A percentile compares a stretch with the other conserved stretches of the same genome.
These are phyloP conservation scores for Muscidifurax raptorellus DNA, from an alignment of 1,140 invertebrate species.

Conservation along the genomic window DNA sequence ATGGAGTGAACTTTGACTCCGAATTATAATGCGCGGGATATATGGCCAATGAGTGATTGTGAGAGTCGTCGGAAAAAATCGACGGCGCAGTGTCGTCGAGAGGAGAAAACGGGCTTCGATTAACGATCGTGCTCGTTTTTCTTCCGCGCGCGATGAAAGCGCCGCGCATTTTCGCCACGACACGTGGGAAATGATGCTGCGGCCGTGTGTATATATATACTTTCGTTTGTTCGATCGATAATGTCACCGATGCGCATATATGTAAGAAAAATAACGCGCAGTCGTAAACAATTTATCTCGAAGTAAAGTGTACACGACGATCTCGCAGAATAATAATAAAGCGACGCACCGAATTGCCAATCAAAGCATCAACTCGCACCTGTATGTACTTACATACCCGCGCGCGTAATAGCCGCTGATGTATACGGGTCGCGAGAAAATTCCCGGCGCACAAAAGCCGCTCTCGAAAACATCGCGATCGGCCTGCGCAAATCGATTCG, in stretches of 20 bases:
- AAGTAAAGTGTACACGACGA: no score
- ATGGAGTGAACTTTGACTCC: background rate
- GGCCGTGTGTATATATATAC: no score
- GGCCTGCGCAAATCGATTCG: background rate
- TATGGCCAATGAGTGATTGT: background rate
- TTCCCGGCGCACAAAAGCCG: background rate
- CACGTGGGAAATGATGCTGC: no score
- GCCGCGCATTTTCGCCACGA: no score
- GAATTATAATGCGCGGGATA: background rate
- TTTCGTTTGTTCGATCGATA: no score
- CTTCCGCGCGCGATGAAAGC: background rate
- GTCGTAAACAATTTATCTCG: no score
- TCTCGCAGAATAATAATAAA: background rate
- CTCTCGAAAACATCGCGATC: background rate
- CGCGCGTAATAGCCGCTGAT: background rate
- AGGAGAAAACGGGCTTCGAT: no score
- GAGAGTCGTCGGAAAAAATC: no score
- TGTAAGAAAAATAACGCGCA: no score
- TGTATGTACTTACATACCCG: no score
- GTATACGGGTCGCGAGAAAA: background rate
- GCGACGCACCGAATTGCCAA: background rate
- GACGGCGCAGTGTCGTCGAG: no score
- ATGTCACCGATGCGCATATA: no score
- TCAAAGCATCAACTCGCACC: background rate
- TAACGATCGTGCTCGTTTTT: conserved; percentile 2